Evolutionary conservation across 2,113 vertebrate species (phyloP).

Genomic region (Clarias gariepinus): DNA sequence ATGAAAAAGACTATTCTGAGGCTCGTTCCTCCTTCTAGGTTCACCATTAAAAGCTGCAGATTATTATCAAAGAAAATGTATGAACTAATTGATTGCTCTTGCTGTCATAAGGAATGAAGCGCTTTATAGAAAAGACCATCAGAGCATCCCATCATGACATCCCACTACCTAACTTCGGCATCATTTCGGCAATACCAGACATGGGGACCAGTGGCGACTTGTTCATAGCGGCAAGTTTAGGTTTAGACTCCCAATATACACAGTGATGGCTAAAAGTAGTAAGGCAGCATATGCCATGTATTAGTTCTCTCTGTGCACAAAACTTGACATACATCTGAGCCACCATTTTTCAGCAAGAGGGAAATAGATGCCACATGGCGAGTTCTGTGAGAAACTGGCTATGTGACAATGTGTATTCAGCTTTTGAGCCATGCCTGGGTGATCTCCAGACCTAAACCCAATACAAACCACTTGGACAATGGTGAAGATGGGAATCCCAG

Average conservation of each 20-base stretch:
- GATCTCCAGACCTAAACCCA: too few species aligned
- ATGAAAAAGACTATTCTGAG: conserved; percentile 46
- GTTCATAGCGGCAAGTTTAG: not conserved
- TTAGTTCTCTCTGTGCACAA: too few species aligned
- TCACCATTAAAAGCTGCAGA: conserved; percentile 45
- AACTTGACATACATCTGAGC: too few species aligned
- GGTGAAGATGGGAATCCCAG: too few species aligned
- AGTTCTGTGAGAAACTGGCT: too few species aligned
- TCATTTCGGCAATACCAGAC: not conserved
- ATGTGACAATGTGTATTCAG: too few species aligned
- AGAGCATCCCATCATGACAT: not conserved
- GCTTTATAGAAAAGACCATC: conserved; percentile 26
- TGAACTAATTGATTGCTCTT: conserved; percentile 29
- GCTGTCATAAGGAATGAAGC: conserved; percentile 33
- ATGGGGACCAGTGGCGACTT: not conserved
- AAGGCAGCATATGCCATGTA: too few species aligned
- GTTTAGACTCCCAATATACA: not conserved
- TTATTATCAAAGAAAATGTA: conserved; percentile 53
- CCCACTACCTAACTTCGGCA: not conserved
- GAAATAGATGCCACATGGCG: too few species aligned
- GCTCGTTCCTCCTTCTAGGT: conserved; percentile 38
- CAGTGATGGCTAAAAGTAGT: not conserved
- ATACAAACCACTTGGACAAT: too few species aligned
- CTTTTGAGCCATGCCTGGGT: too few species aligned
- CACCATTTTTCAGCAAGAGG: too few species aligned